Evolutionary conservation across 1,140 invertebrate species (phyloP), one percentile per base, ranked within the genome.

Genomic region (Drosophila tristis): DNA sequence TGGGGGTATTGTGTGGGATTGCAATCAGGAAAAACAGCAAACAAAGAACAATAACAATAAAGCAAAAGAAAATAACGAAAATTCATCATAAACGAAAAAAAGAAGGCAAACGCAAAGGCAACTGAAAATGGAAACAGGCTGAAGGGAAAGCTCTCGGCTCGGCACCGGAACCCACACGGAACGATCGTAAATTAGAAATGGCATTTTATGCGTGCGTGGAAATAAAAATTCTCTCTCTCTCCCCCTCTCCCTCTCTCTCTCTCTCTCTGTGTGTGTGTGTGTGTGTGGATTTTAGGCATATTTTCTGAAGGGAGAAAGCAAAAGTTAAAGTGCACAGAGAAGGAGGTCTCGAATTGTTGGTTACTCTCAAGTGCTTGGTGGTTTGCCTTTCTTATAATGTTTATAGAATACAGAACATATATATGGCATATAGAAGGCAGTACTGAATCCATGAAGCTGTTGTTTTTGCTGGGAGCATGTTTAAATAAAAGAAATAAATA

Each of bases 161-260:
- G 23, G 56, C 25, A 47, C 16, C 16, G 55, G 20, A 39, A 29
- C 23, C 29, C 54, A 23, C 75, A 42, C 44, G 45, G 8, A 50
- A 61, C 49, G 61, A 76, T 82, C 82, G 82, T 87, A 87, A 87
- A 87, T 87, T 82, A 70, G 72, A 87, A 89, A 82, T 68, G 82
- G 75, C 76, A 79, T 87, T 81, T 87, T 79, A 79, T 87, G 82
- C 66, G 82, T 81, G 82, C 61, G 66, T 39, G 35, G 75, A 81
- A 87, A 87, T 76, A 87, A 87, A 87, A 70, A 70, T 68, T 55
- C 66, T 66, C 39, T 5, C 11, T 55, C 66, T 66, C 39, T 13
- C 11, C 4, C 26, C 7, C 26, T 29, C 6, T 29, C 23, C 2
- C 23, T 23, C 23, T 23, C 1, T 23, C 23, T 25, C 23, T 25